phyloP scores from a whole-genome alignment of 2,113 vertebrate genomes.

The Poecile atricapillus region DNA sequence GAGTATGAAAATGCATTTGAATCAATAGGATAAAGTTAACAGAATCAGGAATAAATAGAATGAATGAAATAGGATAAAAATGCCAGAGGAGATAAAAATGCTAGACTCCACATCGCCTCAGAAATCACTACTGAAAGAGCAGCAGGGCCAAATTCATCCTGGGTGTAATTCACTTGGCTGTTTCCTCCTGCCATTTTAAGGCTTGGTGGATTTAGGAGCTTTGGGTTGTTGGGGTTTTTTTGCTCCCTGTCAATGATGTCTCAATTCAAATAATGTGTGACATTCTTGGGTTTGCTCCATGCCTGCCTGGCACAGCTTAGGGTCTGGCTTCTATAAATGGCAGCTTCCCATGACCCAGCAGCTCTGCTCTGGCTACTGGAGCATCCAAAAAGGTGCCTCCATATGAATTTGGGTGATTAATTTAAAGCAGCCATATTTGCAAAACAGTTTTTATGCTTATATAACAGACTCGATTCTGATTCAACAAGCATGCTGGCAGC shows the following conservation, averaged over 20 bases:
- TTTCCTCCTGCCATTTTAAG: conserved; percentile 19
- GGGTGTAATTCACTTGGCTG: not conserved
- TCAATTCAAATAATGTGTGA: conserved; percentile 38
- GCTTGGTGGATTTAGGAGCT: conserved; percentile 47
- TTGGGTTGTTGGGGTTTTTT: not conserved
- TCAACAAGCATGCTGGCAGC: not conserved
- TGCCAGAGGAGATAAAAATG: conserved; percentile 15
- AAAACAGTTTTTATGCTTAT: not conserved
- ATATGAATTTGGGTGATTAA: not conserved
- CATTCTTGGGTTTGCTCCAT: conserved; percentile 23
- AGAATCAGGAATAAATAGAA: conserved; percentile 69
- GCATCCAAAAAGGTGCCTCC: not conserved
- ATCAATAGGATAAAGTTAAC: conserved; percentile 71
- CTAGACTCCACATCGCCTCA: not conserved
- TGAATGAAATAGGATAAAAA: conserved; percentile 71
- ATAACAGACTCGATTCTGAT: not conserved
- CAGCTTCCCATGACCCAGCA: conserved; percentile 17
- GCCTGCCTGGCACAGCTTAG: not conserved
- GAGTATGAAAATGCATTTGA: conserved; percentile 61
- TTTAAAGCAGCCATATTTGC: not conserved
- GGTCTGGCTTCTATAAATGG: conserved; percentile 25
- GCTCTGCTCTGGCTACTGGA: not conserved
- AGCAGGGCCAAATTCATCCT: conserved; percentile 11
- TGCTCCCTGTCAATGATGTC: conserved; percentile 25
- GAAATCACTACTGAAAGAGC: not conserved